Percentiles rank a stretch among this genome's conserved stretches.
These are phyloP conservation scores for Laterallus jamaicensis DNA, from an alignment of 2,113 vertebrate species.

Conservation along the genomic window DNA sequence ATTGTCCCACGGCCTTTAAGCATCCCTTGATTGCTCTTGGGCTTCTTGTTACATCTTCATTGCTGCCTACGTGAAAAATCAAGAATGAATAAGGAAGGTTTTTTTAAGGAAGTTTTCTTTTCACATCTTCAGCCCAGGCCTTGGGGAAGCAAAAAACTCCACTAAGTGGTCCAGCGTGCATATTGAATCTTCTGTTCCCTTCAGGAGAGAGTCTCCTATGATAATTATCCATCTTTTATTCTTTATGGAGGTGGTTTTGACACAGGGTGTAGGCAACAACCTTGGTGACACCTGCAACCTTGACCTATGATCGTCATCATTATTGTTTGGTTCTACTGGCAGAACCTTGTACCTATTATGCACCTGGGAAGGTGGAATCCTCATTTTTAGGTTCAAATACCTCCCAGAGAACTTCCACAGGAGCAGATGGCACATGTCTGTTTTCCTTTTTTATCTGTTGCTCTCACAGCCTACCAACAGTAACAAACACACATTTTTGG, in stretches of 20 bases:
- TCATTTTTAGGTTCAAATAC: neutral
- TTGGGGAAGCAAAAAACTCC: neutral
- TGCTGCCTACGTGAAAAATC: neutral
- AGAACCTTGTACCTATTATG: neutral
- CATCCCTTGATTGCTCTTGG: neutral
- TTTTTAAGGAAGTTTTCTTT: neutral
- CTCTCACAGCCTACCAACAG: neutral
- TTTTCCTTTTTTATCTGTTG: neutral
- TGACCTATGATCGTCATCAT: neutral
- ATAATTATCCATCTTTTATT: neutral
- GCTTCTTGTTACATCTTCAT: neutral
- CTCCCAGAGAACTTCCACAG: neutral
- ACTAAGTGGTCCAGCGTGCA: no score
- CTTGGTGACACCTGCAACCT: neutral
- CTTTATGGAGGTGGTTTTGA: neutral
- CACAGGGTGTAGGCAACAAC: rapidly evolving
- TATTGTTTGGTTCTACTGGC: neutral
- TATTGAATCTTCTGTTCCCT: neutral
- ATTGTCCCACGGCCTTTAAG: neutral
- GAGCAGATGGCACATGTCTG: neutral
- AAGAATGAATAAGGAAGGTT: neutral
- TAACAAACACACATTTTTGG: neutral
- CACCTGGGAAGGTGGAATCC: neutral
- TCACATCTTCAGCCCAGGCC: neutral
- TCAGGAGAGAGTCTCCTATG: neutral